Percentiles rank a stretch among this genome's conserved stretches.
These are phyloP conservation scores for Passer montanus DNA, from an alignment of 2,113 vertebrate genomes.

Conservation along the genomic window DNA sequence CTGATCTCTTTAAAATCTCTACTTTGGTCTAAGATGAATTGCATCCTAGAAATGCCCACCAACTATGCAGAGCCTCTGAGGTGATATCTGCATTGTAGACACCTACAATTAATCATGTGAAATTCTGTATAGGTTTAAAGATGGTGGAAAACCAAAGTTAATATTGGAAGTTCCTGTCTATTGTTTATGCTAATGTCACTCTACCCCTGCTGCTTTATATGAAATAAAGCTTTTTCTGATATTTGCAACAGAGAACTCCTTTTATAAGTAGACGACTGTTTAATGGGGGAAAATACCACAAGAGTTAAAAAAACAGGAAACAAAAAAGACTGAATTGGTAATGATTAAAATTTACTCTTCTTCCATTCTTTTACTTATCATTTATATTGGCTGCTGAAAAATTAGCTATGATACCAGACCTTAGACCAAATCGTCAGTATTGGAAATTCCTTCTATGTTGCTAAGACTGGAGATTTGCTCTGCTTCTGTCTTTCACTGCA, in stretches of 20 bases:
- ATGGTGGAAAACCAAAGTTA: neutral
- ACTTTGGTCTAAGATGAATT: neutral
- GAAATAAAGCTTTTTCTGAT: neutral
- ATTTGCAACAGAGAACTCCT: neutral
- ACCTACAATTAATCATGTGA: neutral
- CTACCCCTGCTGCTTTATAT: neutral
- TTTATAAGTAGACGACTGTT: neutral
- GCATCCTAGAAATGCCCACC: neutral
- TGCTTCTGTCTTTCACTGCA: neutral
- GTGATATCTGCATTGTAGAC: neutral
- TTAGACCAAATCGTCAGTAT: neutral
- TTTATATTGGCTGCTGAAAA: neutral
- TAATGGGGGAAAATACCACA: rapidly evolving
- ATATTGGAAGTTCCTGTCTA: neutral
- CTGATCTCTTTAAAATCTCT: neutral
- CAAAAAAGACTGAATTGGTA: neutral
- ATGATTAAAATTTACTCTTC: neutral
- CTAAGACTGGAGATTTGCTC: rapidly evolving
- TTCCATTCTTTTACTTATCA: neutral
- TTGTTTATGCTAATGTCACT: neutral
- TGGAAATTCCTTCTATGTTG: neutral
- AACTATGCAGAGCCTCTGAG: neutral
- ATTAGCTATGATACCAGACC: neutral
- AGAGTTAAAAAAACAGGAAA: neutral
- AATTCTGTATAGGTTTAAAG: neutral